phyloP scores from a whole-genome alignment of 2,888 invertebrate species.

The Caenorhabditis virilis region DNA sequence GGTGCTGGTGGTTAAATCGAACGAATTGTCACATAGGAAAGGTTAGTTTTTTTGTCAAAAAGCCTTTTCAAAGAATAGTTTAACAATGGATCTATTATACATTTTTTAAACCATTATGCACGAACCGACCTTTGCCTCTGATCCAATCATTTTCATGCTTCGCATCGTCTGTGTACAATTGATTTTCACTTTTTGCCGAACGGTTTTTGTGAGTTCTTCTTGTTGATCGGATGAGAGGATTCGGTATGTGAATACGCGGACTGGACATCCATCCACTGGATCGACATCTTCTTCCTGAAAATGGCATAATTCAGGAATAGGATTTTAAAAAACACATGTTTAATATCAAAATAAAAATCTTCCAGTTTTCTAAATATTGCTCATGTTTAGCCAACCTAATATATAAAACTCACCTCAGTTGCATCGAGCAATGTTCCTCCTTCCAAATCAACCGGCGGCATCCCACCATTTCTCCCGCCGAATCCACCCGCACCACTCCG shows the following conservation, averaged over 20 bases:
- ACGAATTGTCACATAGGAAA: no score
- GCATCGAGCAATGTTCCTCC: constrained; percentile 43
- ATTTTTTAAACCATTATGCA: no score
- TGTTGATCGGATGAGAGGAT: constrained; percentile 57
- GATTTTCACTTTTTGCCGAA: constrained; percentile 52
- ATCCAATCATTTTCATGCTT: constrained; percentile 43
- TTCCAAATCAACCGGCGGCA: constrained; percentile 58
- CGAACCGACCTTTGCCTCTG: constrained; percentile 28
- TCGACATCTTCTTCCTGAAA: constrained; percentile 65
- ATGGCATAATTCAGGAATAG: neutral
- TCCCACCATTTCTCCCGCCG: no score
- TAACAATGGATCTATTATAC: no score
- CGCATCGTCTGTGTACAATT: constrained; percentile 36
- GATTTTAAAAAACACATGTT: neutral
- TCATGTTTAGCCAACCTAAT: no score
- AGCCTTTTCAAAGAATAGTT: no score
- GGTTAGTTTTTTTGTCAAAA: no score
- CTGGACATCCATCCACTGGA: constrained; percentile 59
- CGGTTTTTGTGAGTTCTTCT: constrained; percentile 61
- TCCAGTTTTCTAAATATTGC: neutral
- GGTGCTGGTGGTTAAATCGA: no score
- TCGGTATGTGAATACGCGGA: constrained; percentile 57
- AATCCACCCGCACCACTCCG: no score
- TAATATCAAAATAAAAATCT: neutral
- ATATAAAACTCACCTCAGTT: constrained; percentile 3